Percentiles rank a stretch among this genome's conserved stretches.
Conservation (phyloP, 2,113 vertebrate genomes). For the Daboia siamensis region DNA sequence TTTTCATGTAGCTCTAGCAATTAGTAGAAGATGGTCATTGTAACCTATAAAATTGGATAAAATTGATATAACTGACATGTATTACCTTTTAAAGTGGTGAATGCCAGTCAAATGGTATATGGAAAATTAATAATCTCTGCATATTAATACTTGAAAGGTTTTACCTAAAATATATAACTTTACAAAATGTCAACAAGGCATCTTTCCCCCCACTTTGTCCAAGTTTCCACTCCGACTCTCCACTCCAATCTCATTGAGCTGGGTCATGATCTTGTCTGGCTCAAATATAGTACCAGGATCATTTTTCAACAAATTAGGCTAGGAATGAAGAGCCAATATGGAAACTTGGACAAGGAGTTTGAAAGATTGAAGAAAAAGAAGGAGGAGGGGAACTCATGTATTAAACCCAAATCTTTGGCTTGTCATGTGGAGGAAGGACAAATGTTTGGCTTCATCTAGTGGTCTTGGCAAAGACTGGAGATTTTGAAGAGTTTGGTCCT, state of each 20-base stretch:
- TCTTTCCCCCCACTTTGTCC: neutral
- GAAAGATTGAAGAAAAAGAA: conserved; percentile 35
- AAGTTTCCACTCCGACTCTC: neutral
- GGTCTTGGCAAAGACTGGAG: conserved; percentile 55
- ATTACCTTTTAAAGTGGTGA: neutral
- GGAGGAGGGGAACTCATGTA: conserved; percentile 18
- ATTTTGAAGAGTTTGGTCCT: conserved; percentile 48
- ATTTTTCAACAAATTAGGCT: conserved; percentile 37
- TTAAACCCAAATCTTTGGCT: conserved; percentile 39
- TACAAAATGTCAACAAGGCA: conserved; percentile 50
- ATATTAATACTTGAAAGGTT: neutral
- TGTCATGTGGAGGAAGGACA: conserved; percentile 47
- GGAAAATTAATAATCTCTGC: neutral
- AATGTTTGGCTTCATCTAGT: conserved; percentile 46
- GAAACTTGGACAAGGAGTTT: conserved; percentile 61
- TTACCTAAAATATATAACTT: neutral
- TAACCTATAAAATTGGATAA: neutral
- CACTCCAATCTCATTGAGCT: neutral
- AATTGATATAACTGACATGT: neutral
- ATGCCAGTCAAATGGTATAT: neutral
- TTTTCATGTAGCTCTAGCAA: neutral
- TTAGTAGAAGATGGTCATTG: neutral
- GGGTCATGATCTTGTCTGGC: neutral
- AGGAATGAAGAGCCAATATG: neutral
- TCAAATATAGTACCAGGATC: conserved; percentile 45